Base-by-base conservation (phyloP, 2,888 invertebrate genomes). In the Schizotus pectinicornis region DNA sequence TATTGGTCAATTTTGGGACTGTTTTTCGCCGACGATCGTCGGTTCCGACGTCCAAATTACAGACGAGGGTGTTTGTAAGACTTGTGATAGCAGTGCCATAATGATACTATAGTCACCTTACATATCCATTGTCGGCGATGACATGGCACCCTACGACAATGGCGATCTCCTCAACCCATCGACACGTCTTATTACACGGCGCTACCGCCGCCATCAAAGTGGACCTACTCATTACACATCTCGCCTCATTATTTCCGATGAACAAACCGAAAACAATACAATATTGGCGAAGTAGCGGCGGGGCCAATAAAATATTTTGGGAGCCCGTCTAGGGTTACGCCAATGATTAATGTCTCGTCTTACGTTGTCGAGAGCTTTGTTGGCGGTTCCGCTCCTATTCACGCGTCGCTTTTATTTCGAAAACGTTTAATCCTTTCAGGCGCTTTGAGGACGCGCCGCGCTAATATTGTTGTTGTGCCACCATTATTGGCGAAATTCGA, bases 91-190 rank as follows among this genome's bases (percentile, higher is more conserved):
- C 42, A 47, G 45, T 55, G 51, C 51, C 43, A 37, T 59, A 59
- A 59, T 59, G 59, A 59, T 59, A 59, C 34, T 55, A 59, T 47
- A 59, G 59, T 56, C 59, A 59, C 33, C 56, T 60, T 60, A 60
- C 56, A 56, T 45, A 56, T 58, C 62, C 61, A 63, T 67, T 67
- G 64, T 64, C 50, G 56, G 51, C 59, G 45, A 63, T 67, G 67
- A 67, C 67, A 59, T 11, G 56, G 67, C 67, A 63, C 36, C 30
- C 11, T 7, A 36, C 35, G 11, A 55, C 39, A 59, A 55, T 55
- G 12, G 45, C 34, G 50, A 59, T 43, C 46, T 50, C 45, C 49
- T 49, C 49, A 48, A 42, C 41, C 22, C 22, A 22, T 49, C 45
- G 50, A 54, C 50, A 59, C 41, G 33, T 49, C 50, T 59, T 55